Percentiles rank a stretch among this genome's conserved stretches.
Conservation (phyloP, 2,888 invertebrate species). For the Acleris holmiana region DNA sequence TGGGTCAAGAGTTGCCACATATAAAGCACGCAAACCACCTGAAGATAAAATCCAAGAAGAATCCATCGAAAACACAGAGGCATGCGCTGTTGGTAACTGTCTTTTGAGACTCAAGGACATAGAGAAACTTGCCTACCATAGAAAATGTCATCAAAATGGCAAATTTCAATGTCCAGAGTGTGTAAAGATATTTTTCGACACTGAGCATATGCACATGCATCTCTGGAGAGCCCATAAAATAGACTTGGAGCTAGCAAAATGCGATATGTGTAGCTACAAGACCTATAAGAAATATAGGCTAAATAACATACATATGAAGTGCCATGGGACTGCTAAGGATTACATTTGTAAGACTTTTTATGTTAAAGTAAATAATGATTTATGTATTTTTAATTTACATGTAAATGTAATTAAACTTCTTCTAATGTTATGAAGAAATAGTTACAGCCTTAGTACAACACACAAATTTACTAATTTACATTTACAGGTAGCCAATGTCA, state of each 20-base stretch:
- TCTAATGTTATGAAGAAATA: no score
- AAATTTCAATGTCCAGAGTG: conserved; percentile 88
- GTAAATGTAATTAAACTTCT: no score
- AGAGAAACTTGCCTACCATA: conserved; percentile 86
- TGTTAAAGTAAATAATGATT: not conserved
- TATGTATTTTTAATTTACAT: not conserved
- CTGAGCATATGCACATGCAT: conserved; percentile 90
- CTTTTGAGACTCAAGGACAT: conserved; percentile 82
- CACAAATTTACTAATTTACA: not conserved
- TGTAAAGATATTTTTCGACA: conserved; percentile 78
- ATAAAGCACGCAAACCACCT: conserved; percentile 16
- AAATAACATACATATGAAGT: conserved; percentile 89
- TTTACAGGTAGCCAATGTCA: conserved; percentile 85
- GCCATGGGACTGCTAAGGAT: conserved; percentile 87
- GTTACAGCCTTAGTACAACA: no score
- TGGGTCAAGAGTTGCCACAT: not conserved
- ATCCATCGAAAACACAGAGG: conserved; percentile 46
- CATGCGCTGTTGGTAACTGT: conserved; percentile 84
- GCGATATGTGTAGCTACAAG: conserved; percentile 90
- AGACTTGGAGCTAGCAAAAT: conserved; percentile 91
- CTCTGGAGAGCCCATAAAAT: conserved; percentile 91
- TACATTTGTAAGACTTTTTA: conserved; percentile 78
- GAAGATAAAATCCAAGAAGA: conserved; percentile 44
- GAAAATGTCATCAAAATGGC: conserved; percentile 84
- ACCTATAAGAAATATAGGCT: conserved; percentile 88